A percentile compares a stretch with the other conserved stretches of the same genome.
Conservation (phyloP, 2,113 vertebrate genomes). For the Dissostichus mawsoni region DNA sequence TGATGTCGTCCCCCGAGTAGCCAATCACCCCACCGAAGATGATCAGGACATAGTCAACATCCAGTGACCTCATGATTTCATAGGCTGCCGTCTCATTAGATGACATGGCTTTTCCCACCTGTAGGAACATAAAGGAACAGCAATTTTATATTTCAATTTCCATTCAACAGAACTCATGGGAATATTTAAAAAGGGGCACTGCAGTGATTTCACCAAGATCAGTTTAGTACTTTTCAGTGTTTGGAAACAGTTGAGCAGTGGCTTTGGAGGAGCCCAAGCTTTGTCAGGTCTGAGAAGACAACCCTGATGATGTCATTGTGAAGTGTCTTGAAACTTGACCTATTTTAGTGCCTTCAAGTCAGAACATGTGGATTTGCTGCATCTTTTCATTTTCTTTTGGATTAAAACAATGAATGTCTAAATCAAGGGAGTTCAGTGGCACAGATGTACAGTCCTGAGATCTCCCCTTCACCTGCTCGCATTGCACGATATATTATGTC, state of each 20-base stretch:
- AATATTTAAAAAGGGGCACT: background rate
- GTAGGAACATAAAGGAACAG: background rate
- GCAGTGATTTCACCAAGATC: background rate
- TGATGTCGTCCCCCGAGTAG: slow-evolving; percentile 98
- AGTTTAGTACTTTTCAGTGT: background rate
- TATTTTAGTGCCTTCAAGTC: background rate
- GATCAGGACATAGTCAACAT: slow-evolving; percentile 97
- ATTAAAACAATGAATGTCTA: too few species aligned
- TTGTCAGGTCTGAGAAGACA: too few species aligned
- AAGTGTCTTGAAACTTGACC: background rate
- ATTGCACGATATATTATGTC: too few species aligned
- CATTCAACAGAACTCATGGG: background rate
- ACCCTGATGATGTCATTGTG: background rate
- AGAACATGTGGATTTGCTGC: background rate
- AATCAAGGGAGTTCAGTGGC: too few species aligned
- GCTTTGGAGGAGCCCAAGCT: background rate
- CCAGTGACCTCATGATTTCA: slow-evolving; percentile 95
- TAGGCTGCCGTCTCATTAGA: slow-evolving; percentile 96
- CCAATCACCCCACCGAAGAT: slow-evolving; percentile 98
- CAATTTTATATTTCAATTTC: background rate
- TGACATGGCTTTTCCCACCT: slow-evolving; percentile 99
- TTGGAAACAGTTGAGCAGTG: background rate
- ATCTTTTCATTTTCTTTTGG: background rate
- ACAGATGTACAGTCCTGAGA: too few species aligned
- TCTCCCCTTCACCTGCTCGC: too few species aligned